Conservation (phyloP, 1,140 invertebrate genomes). For the Papilio machaon region DNA sequence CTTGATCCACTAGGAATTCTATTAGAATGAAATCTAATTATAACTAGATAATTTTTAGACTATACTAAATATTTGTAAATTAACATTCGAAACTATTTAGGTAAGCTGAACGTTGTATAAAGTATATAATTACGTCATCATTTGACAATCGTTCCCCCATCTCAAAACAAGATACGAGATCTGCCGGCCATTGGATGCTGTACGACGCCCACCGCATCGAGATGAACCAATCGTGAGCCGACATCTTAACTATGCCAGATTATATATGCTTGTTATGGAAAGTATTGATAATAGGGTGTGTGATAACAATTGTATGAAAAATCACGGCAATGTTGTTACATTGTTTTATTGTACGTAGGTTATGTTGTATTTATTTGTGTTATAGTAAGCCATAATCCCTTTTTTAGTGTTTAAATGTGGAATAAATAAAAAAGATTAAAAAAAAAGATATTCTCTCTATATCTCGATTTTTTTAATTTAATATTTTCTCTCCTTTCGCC, state of each 20-base stretch:
- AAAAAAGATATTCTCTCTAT: not conserved
- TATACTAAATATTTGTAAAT: not conserved
- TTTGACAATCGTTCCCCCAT: constrained; percentile 32
- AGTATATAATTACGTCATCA: not conserved
- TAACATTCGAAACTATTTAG: not conserved
- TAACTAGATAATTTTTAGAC: no score
- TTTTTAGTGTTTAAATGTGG: not conserved
- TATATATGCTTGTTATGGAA: constrained; percentile 10
- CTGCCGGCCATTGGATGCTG: constrained; percentile 33
- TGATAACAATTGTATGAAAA: not conserved
- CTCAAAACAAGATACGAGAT: constrained; percentile 35
- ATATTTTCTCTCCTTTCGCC: not conserved
- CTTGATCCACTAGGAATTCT: no score
- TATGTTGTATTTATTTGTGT: not conserved
- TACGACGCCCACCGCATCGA: constrained; percentile 15
- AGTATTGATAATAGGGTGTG: constrained; percentile 1
- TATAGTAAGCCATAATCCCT: not conserved
- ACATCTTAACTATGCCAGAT: constrained; percentile 31
- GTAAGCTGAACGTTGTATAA: not conserved
- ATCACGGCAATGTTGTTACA: not conserved
- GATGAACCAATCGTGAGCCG: constrained; percentile 30
- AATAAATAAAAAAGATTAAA: not conserved
- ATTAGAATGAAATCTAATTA: no score
- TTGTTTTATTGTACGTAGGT: not conserved
- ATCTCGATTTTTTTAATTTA: not conserved